These are phyloP conservation scores for Drosophila ambigua DNA, from an alignment of 1,140 invertebrate genomes.

Conservation along the genomic window DNA sequence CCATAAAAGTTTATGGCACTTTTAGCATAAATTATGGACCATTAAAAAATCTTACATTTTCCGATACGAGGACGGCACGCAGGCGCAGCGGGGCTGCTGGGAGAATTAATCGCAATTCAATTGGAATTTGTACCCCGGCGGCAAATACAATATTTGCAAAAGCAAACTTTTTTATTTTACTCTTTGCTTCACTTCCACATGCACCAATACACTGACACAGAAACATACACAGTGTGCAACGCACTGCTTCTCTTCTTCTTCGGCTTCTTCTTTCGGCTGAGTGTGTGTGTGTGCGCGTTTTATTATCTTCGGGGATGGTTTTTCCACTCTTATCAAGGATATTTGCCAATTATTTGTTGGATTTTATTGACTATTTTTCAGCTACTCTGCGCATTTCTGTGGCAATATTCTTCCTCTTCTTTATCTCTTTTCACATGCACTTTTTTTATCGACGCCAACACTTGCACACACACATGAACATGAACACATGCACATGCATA, in stretches of 20 bases:
- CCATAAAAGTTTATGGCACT: slow-evolving; percentile 2
- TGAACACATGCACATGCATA: slow-evolving; percentile 1
- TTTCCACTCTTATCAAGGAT: neutral
- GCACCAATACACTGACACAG: slow-evolving; percentile 27
- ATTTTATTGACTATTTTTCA: slow-evolving; percentile 9
- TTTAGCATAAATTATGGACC: no score
- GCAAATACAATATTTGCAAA: slow-evolving; percentile 37
- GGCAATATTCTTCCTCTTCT: slow-evolving; percentile 3
- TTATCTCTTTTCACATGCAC: slow-evolving; percentile 60
- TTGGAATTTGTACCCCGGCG: slow-evolving; percentile 70
- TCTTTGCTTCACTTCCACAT: slow-evolving; percentile 19
- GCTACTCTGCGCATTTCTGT: slow-evolving; percentile 11
- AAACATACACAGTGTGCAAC: slow-evolving; percentile 48
- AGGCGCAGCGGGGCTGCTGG: slow-evolving; percentile 36
- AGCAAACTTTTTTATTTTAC: slow-evolving; percentile 34
- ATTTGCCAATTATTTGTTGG: slow-evolving; percentile 14
- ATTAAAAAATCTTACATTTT: no score
- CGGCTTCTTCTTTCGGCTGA: slow-evolving; percentile 7
- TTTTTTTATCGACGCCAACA: slow-evolving; percentile 40
- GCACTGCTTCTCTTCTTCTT: slow-evolving; percentile 34
- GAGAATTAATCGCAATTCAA: slow-evolving; percentile 39
- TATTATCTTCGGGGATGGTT: slow-evolving; percentile 3
- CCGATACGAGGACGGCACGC: slow-evolving; percentile 28
- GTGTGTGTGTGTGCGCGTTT: neutral
- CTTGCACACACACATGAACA: slow-evolving; percentile 16